These are phyloP conservation scores for Petrocephalus zakoni DNA, from an alignment of 2,113 vertebrate genomes.

Conservation along the genomic window DNA sequence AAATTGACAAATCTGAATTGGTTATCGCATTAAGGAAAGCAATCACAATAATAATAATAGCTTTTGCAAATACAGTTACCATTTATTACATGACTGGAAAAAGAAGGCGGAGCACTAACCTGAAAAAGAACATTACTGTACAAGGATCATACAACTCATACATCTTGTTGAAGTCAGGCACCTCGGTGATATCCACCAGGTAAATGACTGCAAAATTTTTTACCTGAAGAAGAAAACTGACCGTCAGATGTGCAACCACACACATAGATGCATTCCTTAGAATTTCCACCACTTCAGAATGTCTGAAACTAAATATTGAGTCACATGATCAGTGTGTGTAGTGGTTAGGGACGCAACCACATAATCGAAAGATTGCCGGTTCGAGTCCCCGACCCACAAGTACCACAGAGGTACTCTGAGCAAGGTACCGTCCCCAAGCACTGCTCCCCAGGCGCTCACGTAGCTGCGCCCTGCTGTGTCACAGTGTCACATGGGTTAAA, in stretches of 20 bases:
- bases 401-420: too few relatives aligned
- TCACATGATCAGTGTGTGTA: not conserved
- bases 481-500: too few relatives aligned
- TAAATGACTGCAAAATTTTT: slow-evolving; percentile 99
- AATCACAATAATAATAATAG: not conserved
- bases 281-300: not conserved
- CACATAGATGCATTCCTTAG: not conserved
- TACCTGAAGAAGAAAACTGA: slow-evolving; percentile 63
- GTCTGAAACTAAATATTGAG: not conserved
- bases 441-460: too few relatives aligned
- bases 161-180: slow-evolving; percentile 99
- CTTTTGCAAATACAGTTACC: not conserved
- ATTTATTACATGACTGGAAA: not conserved
- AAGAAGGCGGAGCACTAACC: slow-evolving; percentile 57
- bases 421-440: too few relatives aligned
- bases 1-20: not conserved
- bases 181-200: slow-evolving; percentile 97
- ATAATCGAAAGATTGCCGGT: too few relatives aligned
- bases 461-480: too few relatives aligned
- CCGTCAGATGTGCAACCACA: slow-evolving; percentile 3
- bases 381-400: too few relatives aligned
- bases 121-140: slow-evolving; percentile 99
- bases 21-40: not conserved
- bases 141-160: slow-evolving; percentile 96
- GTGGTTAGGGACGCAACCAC: too few relatives aligned